A percentile compares a stretch with the other conserved stretches of the same genome.
Evolutionary conservation across 2,888 invertebrate species (phyloP).

Genomic region (Coecobrya sp.): DNA sequence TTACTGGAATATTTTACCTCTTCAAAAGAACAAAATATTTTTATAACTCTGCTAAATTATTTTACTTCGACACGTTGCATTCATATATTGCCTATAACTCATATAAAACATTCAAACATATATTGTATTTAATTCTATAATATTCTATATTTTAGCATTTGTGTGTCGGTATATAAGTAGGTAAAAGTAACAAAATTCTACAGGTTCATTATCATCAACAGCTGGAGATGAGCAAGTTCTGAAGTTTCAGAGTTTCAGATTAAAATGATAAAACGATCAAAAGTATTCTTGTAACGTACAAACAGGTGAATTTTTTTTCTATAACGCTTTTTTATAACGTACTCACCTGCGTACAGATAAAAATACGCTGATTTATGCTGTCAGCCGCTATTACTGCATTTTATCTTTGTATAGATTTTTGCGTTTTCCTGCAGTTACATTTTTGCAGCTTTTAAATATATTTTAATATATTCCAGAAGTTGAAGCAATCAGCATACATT

Average conservation of each 20-base stretch:
- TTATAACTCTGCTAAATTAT: constrained; percentile 1
- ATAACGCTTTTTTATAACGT: background rate
- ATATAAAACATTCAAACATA: background rate
- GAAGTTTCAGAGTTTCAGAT: background rate
- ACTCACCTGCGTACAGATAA: background rate
- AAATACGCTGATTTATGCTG: background rate
- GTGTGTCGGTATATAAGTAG: too few species aligned
- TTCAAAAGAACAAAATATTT: background rate
- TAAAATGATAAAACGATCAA: constrained; percentile 34
- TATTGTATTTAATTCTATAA: background rate
- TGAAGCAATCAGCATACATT: constrained; percentile 33
- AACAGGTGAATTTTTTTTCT: background rate
- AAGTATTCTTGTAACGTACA: background rate
- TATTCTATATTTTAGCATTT: too few species aligned
- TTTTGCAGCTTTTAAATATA: background rate
- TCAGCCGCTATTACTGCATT: background rate
- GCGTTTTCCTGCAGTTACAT: background rate
- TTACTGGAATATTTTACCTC: constrained; percentile 12
- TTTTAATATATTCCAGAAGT: constrained; percentile 13
- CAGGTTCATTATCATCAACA: constrained; percentile 34
- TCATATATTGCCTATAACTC: background rate
- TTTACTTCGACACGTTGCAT: background rate
- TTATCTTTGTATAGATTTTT: background rate
- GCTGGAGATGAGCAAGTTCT: constrained; percentile 37
- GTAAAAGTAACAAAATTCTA: background rate